Base-by-base conservation (phyloP, 2,113 vertebrate species). In the Saccopteryx bilineata region DNA sequence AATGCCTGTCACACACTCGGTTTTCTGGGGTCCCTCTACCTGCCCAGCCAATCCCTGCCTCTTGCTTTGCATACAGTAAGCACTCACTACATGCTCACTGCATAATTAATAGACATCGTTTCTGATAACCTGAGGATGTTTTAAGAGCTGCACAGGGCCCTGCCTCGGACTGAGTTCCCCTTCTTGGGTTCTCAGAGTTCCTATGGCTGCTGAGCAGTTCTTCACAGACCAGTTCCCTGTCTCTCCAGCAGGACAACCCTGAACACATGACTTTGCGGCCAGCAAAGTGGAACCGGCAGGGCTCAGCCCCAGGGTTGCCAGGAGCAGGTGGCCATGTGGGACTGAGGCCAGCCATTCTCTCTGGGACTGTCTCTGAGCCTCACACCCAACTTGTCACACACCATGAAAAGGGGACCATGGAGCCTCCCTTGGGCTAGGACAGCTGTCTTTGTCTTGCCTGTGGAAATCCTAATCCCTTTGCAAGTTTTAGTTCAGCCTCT, bases 161-260 rank as follows among this genome's bases (percentile, higher is more conserved):
- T 52, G 17, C 21, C 11, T 12, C 15, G 4, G 48, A 5, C 28
- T 76, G 46, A 54, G 74, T 54, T 66, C 52, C 54, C 14, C 50
- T 48, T 23, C 52, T 17, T 6, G 63, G 11, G 28, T 39, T 26
- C n/a, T 31, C 7, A 0, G n/a, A 18, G 13, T 79, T 31, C 74
- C 74, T 24, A 9, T 1, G 50, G 46, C 46, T 17, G 7, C 60
- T 9, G 7, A 23, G 19, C 9, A 52, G 50, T 8, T 54, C n/a
- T 71, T 26, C 54, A 2, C 14, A 39, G 12, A 39, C 66, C 74
- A 31, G 50, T 17, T 18, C n/a, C 54, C 10, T 0, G 5, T 65
- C 28, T 19, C 13, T 2, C 46, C 0, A 0, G 50, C 1, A 9
- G 17, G 31, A n/a, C 60, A 60, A n/a, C 58, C 11, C 28, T n/a